Evolutionary conservation across 2,888 invertebrate species (phyloP).

Genomic region (Andrena chrysosceles): DNA sequence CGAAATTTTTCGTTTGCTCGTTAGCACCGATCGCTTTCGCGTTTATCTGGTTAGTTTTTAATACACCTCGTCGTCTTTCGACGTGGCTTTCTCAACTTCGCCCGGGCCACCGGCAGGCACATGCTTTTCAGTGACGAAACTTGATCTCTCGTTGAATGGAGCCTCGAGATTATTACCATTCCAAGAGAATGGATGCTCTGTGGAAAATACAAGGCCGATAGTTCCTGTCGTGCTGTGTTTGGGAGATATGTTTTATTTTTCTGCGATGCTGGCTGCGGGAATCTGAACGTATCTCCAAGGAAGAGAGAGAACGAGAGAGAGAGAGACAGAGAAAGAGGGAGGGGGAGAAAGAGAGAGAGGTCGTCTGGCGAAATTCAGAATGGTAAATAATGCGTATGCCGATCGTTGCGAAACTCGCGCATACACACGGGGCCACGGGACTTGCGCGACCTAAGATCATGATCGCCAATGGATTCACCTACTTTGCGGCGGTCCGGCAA

Average conservation of each 20-base stretch:
- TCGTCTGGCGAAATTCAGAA: conserved; percentile 21
- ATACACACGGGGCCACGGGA: conserved; percentile 1
- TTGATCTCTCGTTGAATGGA: neutral
- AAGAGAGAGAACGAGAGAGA: neutral
- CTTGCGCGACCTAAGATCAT: conserved; percentile 14
- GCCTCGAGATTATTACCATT: too few relatives aligned
- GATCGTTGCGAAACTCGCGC: conserved; percentile 51
- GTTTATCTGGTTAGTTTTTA: neutral
- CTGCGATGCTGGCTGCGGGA: neutral
- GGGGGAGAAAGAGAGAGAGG: neutral
- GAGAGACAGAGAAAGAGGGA: too few relatives aligned
- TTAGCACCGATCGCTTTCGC: conserved; percentile 16
- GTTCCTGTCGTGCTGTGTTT: neutral
- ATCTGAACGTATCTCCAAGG: conserved; percentile 28
- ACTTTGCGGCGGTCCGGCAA: conserved; percentile 35
- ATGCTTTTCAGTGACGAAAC: neutral
- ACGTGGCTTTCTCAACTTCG: neutral
- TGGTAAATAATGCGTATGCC: conserved; percentile 47
- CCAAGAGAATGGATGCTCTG: too few relatives aligned
- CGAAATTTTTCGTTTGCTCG: conserved; percentile 35
- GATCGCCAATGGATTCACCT: conserved; percentile 56
- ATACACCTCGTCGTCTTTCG: neutral
- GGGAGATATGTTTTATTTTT: neutral
- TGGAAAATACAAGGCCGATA: too few relatives aligned
- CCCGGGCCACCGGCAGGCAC: too few relatives aligned